Conservation (phyloP, 2,113 vertebrate species). For the Mus musculus region DNA sequence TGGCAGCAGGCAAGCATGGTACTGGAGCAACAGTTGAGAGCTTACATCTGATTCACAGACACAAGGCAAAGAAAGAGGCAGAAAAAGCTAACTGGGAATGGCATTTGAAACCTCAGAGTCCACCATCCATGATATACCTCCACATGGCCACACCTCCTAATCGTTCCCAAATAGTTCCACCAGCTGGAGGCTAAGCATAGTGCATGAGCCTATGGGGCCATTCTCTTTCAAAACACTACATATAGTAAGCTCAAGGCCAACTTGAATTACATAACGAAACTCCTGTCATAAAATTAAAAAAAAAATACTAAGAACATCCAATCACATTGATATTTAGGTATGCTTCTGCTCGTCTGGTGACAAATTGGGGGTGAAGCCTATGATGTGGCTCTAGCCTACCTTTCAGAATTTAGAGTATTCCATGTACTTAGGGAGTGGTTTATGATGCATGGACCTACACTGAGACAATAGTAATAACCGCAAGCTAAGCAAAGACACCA, state of each 20-base stretch:
- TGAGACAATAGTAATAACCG: not conserved
- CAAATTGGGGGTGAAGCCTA: not conserved
- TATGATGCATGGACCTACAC: not conserved
- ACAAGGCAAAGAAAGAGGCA: not conserved
- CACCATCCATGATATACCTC: not conserved
- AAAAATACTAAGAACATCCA: not conserved
- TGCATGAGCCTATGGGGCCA: not conserved
- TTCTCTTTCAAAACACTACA: not conserved
- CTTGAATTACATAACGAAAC: not conserved
- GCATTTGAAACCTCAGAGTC: not conserved
- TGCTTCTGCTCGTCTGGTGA: accelerated
- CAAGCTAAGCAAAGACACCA: not conserved
- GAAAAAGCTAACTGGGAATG: not conserved
- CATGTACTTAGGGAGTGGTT: accelerated
- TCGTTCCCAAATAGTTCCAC: not conserved
- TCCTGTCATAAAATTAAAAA: not conserved
- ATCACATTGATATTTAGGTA: accelerated
- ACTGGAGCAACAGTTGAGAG: not conserved
- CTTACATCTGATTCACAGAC: not conserved
- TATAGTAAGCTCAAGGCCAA: not conserved
- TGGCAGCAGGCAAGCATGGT: not conserved
- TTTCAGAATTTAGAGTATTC: not conserved
- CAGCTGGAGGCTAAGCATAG: not conserved
- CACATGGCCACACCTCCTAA: not conserved
- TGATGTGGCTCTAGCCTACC: accelerated